Evolutionary conservation across 2,113 vertebrate genomes (phyloP).

Genomic region (Scopus umbretta): DNA sequence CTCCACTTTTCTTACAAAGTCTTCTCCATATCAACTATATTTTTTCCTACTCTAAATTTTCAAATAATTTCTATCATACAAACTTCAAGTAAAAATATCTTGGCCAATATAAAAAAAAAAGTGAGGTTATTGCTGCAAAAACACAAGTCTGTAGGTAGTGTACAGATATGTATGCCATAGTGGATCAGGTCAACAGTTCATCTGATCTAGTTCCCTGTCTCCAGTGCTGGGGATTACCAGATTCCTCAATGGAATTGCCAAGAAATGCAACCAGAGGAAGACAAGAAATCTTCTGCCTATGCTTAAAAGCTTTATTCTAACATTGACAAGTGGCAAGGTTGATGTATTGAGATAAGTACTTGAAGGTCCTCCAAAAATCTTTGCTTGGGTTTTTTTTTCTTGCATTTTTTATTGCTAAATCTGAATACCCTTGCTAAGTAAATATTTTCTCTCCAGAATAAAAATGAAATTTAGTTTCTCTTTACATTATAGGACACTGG

Average conservation of each 20-base stretch:
- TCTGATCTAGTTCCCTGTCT: neutral
- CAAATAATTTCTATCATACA: neutral
- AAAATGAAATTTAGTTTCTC: neutral
- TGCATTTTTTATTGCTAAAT: neutral
- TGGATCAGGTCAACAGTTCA: neutral
- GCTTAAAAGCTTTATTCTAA: neutral
- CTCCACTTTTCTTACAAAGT: neutral
- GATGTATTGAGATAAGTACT: neutral
- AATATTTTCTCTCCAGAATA: neutral
- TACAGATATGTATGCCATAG: neutral
- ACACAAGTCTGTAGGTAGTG: rapidly evolving
- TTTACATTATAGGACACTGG: neutral
- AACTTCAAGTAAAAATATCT: neutral
- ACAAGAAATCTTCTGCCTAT: neutral
- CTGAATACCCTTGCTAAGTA: neutral
- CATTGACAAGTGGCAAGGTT: neutral
- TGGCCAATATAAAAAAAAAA: neutral
- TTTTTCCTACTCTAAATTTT: neutral
- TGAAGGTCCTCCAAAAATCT: neutral
- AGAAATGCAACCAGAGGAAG: neutral
- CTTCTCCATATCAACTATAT: neutral
- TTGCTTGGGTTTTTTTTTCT: neutral
- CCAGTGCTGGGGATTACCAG: neutral
- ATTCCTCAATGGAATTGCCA: neutral
- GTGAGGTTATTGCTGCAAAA: neutral